Percentiles rank a stretch among this genome's conserved stretches.
Evolutionary conservation across 2,888 invertebrate species (phyloP).

Genomic region (Hirtodrosophila alboralis): DNA sequence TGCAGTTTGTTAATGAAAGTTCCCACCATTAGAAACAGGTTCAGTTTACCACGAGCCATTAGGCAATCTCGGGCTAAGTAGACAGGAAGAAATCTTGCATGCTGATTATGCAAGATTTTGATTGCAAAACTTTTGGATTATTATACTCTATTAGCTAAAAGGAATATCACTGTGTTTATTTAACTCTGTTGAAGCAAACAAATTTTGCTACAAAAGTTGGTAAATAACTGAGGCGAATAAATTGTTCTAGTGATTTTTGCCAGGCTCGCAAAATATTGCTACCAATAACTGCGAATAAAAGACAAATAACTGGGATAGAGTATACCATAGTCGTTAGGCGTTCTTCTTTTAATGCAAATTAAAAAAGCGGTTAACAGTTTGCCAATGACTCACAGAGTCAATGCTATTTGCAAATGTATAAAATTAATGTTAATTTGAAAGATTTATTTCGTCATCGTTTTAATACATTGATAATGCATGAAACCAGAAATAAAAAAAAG

Average conservation of each 20-base stretch:
- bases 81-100: slow-evolving; percentile 56
- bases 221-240: too few relatives aligned
- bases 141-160: too few relatives aligned
- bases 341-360: slow-evolving; percentile 66
- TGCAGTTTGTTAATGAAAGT: slow-evolving; percentile 72
- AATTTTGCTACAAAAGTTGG: too few relatives aligned
- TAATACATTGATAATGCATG: slow-evolving; percentile 30
- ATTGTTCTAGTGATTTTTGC: too few relatives aligned
- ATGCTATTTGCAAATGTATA: slow-evolving; percentile 12
- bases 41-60: slow-evolving; percentile 16
- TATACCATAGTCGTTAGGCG: too few relatives aligned
- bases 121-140: slow-evolving; percentile 43
- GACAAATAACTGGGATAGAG: too few relatives aligned
- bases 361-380: slow-evolving; percentile 31
- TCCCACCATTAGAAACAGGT: slow-evolving; percentile 78
- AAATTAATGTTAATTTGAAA: slow-evolving; percentile 16
- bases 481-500: slow-evolving; percentile 25
- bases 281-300: too few relatives aligned
- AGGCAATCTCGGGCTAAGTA: slow-evolving; percentile 2
- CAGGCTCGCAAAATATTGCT: too few relatives aligned
- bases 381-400: slow-evolving; percentile 36
- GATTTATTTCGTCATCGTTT: slow-evolving; percentile 47
- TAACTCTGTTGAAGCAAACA: too few relatives aligned
- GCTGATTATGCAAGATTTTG: slow-evolving; percentile 61
- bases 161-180: too few relatives aligned